These are phyloP conservation scores for Troides oblongomaculatus DNA, from an alignment of 2,888 invertebrate genomes.

Conservation along the genomic window DNA sequence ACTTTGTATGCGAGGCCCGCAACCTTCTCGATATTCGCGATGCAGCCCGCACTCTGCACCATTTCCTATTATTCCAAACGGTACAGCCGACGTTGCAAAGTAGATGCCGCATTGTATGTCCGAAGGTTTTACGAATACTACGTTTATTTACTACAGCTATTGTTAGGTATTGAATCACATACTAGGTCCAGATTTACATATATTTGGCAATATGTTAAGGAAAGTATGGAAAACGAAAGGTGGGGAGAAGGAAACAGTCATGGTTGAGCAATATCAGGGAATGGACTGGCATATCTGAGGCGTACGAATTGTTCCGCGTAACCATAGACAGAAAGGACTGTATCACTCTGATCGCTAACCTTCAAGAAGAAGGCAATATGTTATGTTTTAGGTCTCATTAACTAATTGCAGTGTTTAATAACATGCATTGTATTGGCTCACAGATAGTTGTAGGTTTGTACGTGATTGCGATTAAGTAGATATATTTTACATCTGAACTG, in stretches of 20 bases:
- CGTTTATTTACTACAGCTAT: constrained; percentile 37
- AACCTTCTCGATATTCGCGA: constrained; percentile 69
- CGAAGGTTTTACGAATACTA: constrained; percentile 20
- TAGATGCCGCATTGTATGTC: constrained; percentile 67
- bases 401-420: neutral
- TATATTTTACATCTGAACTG: too few relatives aligned
- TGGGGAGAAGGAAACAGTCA: too few relatives aligned
- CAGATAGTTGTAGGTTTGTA: too few relatives aligned
- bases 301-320: too few relatives aligned
- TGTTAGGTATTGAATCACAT: constrained; percentile 13
- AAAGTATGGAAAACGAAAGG: too few relatives aligned
- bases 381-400: neutral
- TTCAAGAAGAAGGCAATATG: neutral
- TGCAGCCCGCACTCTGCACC: constrained; percentile 70
- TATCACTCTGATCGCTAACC: too few relatives aligned
- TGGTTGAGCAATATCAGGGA: too few relatives aligned
- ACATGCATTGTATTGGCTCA: neutral
- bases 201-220: neutral
- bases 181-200: neutral
- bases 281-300: too few relatives aligned
- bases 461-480: neutral
- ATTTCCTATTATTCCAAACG: constrained; percentile 74
- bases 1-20: constrained; percentile 72
- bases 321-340: too few relatives aligned
- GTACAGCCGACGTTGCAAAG: constrained; percentile 65